phyloP scores from a whole-genome alignment of 2,797 vertebrate species.

The Clarias laeviceps region DNA sequence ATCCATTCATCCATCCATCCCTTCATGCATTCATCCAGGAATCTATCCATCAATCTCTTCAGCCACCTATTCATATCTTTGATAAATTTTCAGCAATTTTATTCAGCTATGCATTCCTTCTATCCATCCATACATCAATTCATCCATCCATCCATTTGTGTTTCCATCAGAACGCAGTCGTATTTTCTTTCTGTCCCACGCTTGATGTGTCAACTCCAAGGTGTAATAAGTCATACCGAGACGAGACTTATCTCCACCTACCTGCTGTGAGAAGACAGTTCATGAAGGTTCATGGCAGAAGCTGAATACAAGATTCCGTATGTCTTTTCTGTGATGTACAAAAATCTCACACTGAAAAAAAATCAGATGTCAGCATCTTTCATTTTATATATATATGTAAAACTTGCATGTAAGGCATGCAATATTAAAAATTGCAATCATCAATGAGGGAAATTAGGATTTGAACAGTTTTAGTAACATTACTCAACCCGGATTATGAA shows the following conservation, averaged over 20 bases:
- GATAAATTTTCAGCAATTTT: too few species aligned
- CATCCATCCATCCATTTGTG: not conserved
- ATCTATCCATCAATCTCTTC: not conserved
- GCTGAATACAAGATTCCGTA: conserved; percentile 5
- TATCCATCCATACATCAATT: not conserved
- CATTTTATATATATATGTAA: too few species aligned
- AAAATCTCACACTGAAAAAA: not conserved
- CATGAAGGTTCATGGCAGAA: not conserved
- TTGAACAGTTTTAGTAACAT: not conserved
- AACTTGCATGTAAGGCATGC: too few species aligned
- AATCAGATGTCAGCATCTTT: not conserved
- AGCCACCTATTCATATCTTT: not conserved
- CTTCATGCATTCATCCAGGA: not conserved
- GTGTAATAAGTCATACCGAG: not conserved
- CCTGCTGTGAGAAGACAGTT: conserved; percentile 4
- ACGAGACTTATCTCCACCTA: conserved; percentile 11
- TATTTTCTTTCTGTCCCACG: not conserved
- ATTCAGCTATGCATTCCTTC: not conserved
- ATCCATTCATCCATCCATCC: not conserved
- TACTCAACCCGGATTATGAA: not conserved
- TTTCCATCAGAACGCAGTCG: not conserved
- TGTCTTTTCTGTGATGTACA: conserved; percentile 1
- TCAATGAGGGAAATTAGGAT: not conserved
- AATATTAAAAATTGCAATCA: too few species aligned
- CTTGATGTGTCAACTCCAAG: conserved; percentile 7